Evolutionary conservation across 2,797 vertebrate species (phyloP).

Genomic region (Trachops cirrhosus): DNA sequence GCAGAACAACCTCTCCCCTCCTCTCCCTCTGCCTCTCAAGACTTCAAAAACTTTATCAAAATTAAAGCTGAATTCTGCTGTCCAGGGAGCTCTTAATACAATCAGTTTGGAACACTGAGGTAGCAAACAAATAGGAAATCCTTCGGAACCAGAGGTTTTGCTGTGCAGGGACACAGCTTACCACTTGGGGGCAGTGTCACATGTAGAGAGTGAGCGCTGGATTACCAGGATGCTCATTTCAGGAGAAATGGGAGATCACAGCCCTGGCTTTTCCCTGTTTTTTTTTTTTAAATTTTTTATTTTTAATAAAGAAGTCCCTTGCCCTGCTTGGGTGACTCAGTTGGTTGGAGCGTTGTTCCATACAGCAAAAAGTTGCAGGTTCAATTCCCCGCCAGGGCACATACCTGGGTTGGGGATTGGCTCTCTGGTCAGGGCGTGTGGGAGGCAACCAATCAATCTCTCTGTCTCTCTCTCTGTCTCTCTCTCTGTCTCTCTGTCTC

Average conservation of each 20-base stretch:
- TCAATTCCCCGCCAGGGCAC: not conserved
- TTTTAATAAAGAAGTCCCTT: too few species aligned
- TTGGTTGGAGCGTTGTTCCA: not conserved
- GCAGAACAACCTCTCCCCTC: not conserved
- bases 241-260: not conserved
- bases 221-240: rapidly evolving
- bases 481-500: too few species aligned
- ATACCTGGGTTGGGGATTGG: not conserved
- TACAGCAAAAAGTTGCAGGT: not conserved
- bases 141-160: not conserved
- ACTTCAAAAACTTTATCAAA: constrained; percentile 22
- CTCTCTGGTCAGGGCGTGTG: not conserved
- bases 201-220: rapidly evolving
- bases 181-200: not conserved
- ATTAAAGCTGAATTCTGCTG: not conserved
- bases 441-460: not conserved
- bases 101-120: not conserved
- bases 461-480: too few species aligned
- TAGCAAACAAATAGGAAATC: not conserved
- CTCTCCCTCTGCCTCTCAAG: not conserved
- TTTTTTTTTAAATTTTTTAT: too few species aligned
- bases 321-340: not conserved
- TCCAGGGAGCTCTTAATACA: not conserved
- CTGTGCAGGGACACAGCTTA: not conserved
- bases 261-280: not conserved